Evolutionary conservation across 2,888 invertebrate genomes (phyloP).

Genomic region (Oscheius sp.): DNA sequence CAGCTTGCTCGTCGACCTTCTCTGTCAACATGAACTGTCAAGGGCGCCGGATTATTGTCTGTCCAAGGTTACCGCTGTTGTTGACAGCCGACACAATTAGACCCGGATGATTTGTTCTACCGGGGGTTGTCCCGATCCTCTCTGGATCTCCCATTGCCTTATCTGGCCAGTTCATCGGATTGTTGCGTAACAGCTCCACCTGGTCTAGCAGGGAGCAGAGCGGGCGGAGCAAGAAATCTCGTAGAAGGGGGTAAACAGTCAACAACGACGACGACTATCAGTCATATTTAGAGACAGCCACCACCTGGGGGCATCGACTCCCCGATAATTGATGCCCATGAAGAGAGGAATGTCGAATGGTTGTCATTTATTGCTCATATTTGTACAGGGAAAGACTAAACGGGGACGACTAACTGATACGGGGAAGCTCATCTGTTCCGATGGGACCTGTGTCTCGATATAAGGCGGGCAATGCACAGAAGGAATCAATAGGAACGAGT

Average conservation of each 20-base stretch:
- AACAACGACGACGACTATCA: background rate
- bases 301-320: background rate
- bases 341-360: background rate
- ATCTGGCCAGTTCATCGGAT: constrained; percentile 24
- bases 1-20: constrained; percentile 16
- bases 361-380: constrained; percentile 18
- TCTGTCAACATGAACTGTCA: constrained; percentile 34
- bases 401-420: constrained; percentile 22
- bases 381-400: constrained; percentile 29
- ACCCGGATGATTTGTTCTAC: constrained; percentile 24
- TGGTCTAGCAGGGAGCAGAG: background rate
- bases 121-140: background rate
- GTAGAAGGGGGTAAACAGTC: background rate
- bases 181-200: constrained; percentile 31
- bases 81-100: constrained; percentile 22
- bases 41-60: constrained; percentile 32
- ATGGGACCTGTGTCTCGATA: constrained; percentile 16
- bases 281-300: background rate
- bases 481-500: constrained; percentile 34
- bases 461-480: constrained; percentile 8
- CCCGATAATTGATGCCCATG: too few species aligned
- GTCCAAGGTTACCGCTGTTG: constrained; percentile 20
- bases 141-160: background rate
- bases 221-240: background rate
- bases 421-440: constrained; percentile 15